Evolutionary conservation across 1,140 invertebrate species (phyloP), one percentile per base, ranked within the genome.

Genomic region (Paraescarpia echinospica): DNA sequence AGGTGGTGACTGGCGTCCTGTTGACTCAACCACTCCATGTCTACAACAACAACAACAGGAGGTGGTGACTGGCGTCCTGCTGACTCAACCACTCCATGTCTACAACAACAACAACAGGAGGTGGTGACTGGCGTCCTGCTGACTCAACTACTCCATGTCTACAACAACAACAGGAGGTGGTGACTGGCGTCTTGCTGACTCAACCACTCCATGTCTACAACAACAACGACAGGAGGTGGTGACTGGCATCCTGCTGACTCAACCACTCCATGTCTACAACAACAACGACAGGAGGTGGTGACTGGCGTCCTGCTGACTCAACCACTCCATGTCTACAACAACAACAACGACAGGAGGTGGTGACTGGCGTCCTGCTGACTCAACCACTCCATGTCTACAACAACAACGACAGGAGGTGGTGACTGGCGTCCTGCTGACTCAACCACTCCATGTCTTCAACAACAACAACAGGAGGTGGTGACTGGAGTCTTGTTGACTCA

Each of bases 111-210:
- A n/a, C n/a, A n/a, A n/a, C n/a, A 97, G 94, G 22, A 97, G 96
- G 93, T 97, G 96, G 91, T 97, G 96, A 33, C 95, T 96, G 34
- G 96, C 96, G 94, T 97, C 97, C 92, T 96, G 94, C 94, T 95
- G 96, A 18, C 95, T 94, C 89, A 97, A 94, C 97, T 97, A 97
- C 92, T 97, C 96, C 95, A 97, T 96, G 93, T 96, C 97, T 97
- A 94, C 31, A 95, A 94, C 51, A 93, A 89, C n/a, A 27, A n/a
- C n/a, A 97, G 94, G 22, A 97, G 96, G 93, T 97, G 96, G 91
- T 97, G 96, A 33, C 95, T 96, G 34, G 96, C 96, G 94, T 97
- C 97, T 92, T 96, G 94, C 94, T 95, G 96, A 18, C 95, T 94
- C 89, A 97, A 94, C 97, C 97, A 97, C 92, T 97, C 96, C 95